phyloP scores from a whole-genome alignment of 2,113 vertebrate species.

The Rafetus swinhoei region DNA sequence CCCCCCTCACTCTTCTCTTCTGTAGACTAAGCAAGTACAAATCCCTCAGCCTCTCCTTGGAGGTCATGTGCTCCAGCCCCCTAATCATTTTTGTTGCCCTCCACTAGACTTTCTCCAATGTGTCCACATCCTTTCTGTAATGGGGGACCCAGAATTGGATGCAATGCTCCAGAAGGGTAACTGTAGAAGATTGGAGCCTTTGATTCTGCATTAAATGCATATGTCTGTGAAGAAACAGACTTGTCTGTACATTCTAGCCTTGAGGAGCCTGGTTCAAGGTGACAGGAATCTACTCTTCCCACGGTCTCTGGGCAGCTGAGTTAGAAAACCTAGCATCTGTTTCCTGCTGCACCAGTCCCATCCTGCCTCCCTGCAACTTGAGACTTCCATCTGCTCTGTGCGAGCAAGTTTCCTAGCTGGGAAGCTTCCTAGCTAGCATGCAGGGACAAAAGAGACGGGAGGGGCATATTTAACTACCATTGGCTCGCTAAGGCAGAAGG shows the following conservation, averaged over 20 bases:
- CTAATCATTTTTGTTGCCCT: too few relatives aligned
- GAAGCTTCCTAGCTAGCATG: not conserved
- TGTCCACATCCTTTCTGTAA: too few relatives aligned
- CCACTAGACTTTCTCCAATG: too few relatives aligned
- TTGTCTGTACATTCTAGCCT: not conserved
- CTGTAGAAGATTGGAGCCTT: rapidly evolving
- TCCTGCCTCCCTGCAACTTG: not conserved
- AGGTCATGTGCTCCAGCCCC: too few relatives aligned
- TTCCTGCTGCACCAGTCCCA: not conserved
- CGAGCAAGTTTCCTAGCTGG: not conserved
- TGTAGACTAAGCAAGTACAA: too few relatives aligned
- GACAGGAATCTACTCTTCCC: not conserved
- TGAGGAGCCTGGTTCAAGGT: not conserved
- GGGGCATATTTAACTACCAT: not conserved
- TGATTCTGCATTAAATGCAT: not conserved
- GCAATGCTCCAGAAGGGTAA: not conserved
- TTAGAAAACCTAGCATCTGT: not conserved
- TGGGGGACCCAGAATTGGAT: too few relatives aligned
- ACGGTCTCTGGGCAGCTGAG: not conserved
- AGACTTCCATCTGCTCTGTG: constrained; percentile 55
- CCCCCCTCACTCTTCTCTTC: too few relatives aligned
- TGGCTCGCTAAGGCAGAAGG: not conserved
- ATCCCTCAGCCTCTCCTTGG: too few relatives aligned
- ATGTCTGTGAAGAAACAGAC: rapidly evolving
- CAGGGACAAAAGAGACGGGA: not conserved